Conservation (phyloP, 2,113 vertebrate genomes). For the Bos taurus region DNA sequence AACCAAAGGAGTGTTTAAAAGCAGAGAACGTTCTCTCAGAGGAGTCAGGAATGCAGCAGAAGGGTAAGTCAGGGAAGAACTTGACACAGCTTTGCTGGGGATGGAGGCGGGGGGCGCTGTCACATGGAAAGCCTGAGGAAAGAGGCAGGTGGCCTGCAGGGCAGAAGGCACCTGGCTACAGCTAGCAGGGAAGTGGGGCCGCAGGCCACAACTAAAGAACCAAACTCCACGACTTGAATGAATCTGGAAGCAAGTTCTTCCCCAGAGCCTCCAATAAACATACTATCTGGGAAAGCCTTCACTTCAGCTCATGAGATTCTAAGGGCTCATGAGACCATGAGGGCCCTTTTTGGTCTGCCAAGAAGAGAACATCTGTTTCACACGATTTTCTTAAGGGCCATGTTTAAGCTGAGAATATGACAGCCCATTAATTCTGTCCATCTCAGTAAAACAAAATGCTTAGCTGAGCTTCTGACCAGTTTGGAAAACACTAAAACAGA, state of each 20-base stretch:
- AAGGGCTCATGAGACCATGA: neutral
- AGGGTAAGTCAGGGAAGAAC: neutral
- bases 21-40: neutral
- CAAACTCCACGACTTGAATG: neutral
- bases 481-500: neutral
- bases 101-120: accelerated
- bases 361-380: neutral
- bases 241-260: neutral
- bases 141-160: no score
- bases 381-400: neutral
- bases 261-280: neutral
- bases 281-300: neutral
- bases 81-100: neutral
- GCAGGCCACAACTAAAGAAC: neutral
- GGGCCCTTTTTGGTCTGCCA: neutral
- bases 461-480: neutral
- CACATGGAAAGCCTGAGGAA: neutral
- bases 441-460: neutral
- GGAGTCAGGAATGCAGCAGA: neutral
- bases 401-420: neutral
- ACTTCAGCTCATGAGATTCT: neutral
- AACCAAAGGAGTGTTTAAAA: neutral
- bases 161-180: neutral
- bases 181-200: neutral
- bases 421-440: neutral